These are phyloP conservation scores for Mesorhabditis sp. DNA, from an alignment of 2,888 invertebrate species.

Conservation along the genomic window DNA sequence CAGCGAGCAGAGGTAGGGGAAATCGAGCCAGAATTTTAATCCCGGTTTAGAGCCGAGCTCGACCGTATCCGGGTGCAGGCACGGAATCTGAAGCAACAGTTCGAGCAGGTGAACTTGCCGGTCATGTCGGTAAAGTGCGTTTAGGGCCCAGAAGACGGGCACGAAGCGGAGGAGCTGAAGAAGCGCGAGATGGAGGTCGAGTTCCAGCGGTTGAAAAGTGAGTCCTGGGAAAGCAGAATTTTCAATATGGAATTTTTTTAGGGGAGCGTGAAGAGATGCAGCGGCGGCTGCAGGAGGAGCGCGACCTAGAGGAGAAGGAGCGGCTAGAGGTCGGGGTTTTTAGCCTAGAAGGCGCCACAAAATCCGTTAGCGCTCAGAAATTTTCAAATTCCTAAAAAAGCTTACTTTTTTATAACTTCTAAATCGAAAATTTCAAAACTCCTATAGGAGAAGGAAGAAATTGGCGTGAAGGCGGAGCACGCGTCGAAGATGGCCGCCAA, in stretches of 20 bases:
- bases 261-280: conserved; percentile 53
- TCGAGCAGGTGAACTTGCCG: conserved; percentile 53
- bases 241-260: conserved; percentile 8
- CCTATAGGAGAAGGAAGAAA: conserved; percentile 26
- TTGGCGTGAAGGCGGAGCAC: conserved; percentile 53
- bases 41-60: conserved; percentile 24
- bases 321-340: conserved; percentile 14
- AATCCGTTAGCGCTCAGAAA: too few relatives aligned
- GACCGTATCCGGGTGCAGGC: conserved; percentile 38
- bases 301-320: conserved; percentile 30
- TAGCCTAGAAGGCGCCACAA: too few relatives aligned
- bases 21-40: not conserved
- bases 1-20: conserved; percentile 10
- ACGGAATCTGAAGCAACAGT: conserved; percentile 54
- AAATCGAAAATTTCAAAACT: conserved; percentile 1
- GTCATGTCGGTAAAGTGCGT: conserved; percentile 46
- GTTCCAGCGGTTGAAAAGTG: conserved; percentile 55
- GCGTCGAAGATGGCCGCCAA: conserved; percentile 58
- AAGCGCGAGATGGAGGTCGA: conserved; percentile 59
- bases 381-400: too few relatives aligned
- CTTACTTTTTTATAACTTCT: not conserved
- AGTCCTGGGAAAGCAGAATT: conserved; percentile 8
- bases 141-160: conserved; percentile 52
- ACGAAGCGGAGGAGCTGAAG: conserved; percentile 58
- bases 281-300: conserved; percentile 46